Conservation (phyloP, 2,113 vertebrate genomes). For the Aegithalos caudatus region DNA sequence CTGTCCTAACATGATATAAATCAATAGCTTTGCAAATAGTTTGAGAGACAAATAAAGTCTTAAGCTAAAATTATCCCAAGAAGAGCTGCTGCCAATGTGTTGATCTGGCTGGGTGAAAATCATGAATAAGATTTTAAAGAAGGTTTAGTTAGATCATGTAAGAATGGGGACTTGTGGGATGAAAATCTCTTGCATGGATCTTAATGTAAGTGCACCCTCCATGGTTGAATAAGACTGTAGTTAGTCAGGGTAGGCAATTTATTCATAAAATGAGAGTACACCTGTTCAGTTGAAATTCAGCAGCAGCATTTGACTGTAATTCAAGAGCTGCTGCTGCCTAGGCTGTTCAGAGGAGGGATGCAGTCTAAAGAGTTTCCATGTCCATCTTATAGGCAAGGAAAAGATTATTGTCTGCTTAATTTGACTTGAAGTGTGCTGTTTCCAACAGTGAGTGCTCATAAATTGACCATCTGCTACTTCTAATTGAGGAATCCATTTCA, state of each 20-base stretch:
- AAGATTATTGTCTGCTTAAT: background rate
- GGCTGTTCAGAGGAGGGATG: background rate
- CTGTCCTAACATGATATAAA: background rate
- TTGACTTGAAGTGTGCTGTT: background rate
- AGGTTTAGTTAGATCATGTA: background rate
- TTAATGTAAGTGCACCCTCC: background rate
- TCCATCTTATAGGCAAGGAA: background rate
- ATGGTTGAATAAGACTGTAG: background rate
- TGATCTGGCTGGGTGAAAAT: background rate
- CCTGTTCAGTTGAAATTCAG: background rate
- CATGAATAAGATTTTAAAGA: background rate
- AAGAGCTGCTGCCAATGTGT: background rate
- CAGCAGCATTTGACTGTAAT: background rate
- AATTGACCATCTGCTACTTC: background rate
- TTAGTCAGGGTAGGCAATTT: background rate
- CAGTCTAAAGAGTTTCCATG: background rate
- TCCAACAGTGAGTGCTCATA: background rate
- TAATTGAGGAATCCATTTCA: conserved; percentile 9
- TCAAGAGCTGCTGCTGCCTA: background rate
- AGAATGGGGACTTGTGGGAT: background rate
- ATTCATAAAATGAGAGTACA: background rate
- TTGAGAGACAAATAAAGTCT: background rate
- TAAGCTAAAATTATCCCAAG: background rate
- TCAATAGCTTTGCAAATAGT: background rate
- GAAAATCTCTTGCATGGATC: background rate